Percentiles rank a stretch among this genome's conserved stretches.
phyloP scores from a whole-genome alignment of 2,113 vertebrate genomes.

The Lagenorhynchus albirostris region DNA sequence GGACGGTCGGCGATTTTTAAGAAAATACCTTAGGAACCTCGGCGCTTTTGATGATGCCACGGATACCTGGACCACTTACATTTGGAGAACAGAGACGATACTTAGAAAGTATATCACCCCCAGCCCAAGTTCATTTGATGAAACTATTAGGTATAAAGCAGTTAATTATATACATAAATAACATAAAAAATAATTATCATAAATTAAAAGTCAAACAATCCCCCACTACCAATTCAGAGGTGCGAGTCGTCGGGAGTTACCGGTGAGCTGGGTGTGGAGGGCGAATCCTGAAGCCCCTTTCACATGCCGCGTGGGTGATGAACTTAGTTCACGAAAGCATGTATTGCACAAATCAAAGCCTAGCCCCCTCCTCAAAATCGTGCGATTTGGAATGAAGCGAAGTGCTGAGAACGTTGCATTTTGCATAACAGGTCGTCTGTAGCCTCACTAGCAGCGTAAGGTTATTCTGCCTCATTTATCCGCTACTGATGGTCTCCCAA shows the following conservation, averaged over 20 bases:
- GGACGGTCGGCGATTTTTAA: neutral
- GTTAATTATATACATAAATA: constrained; percentile 68
- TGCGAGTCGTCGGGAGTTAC: neutral
- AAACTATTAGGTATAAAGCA: constrained; percentile 42
- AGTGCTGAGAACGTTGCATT: neutral
- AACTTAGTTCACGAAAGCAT: accelerated
- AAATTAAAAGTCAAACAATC: constrained; percentile 50
- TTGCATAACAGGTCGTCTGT: accelerated
- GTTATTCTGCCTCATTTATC: accelerated
- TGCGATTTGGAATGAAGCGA: accelerated
- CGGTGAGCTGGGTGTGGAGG: accelerated
- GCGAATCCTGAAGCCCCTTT: neutral
- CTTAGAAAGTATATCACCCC: constrained; percentile 35
- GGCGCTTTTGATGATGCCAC: neutral
- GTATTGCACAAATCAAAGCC: neutral
- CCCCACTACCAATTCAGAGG: neutral
- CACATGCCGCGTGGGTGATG: accelerated
- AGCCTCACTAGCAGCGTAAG: accelerated
- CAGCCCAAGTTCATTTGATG: neutral
- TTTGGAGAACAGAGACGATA: neutral
- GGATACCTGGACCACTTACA: neutral
- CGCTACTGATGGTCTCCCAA: neutral
- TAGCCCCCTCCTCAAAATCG: neutral
- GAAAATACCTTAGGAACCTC: neutral
- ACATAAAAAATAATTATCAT: constrained; percentile 70